A percentile compares a stretch with the other conserved stretches of the same genome.
Conservation (phyloP, 2,797 vertebrate genomes). For the Tokudaia muenninki region DNA sequence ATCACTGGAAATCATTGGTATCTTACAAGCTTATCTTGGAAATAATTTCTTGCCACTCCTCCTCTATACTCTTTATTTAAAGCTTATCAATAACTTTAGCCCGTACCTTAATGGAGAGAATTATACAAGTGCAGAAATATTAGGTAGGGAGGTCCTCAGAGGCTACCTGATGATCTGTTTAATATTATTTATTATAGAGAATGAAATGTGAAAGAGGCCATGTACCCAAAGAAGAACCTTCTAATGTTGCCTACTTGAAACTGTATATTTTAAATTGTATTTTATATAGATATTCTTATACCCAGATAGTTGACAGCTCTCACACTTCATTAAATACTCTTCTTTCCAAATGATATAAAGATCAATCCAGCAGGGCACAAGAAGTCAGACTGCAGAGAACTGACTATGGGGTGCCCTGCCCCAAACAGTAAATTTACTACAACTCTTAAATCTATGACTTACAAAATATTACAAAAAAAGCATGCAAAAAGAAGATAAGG, state of each 20-base stretch:
- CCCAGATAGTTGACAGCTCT: not conserved
- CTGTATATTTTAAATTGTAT: not conserved
- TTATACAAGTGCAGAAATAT: no score
- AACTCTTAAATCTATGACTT: not conserved
- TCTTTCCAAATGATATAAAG: not conserved
- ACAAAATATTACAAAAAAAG: not conserved
- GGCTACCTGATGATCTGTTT: not conserved
- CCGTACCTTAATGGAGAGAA: not conserved
- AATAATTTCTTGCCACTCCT: not conserved
- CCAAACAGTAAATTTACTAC: not conserved
- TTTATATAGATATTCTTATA: not conserved
- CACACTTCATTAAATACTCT: not conserved
- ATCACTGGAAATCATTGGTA: not conserved
- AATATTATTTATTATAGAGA: not conserved
- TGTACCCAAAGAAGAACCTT: not conserved
- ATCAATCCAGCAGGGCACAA: not conserved
- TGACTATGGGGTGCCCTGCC: not conserved
- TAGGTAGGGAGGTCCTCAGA: accelerated
- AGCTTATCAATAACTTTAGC: not conserved
- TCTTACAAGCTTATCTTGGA: not conserved
- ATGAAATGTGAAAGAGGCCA: not conserved
- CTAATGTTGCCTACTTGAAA: not conserved
- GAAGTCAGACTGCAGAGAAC: not conserved
- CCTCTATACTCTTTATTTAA: not conserved
- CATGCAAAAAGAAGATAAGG: no score